These are phyloP conservation scores for Acrobasis consociella DNA, from an alignment of 2,888 invertebrate genomes.

Conservation along the genomic window DNA sequence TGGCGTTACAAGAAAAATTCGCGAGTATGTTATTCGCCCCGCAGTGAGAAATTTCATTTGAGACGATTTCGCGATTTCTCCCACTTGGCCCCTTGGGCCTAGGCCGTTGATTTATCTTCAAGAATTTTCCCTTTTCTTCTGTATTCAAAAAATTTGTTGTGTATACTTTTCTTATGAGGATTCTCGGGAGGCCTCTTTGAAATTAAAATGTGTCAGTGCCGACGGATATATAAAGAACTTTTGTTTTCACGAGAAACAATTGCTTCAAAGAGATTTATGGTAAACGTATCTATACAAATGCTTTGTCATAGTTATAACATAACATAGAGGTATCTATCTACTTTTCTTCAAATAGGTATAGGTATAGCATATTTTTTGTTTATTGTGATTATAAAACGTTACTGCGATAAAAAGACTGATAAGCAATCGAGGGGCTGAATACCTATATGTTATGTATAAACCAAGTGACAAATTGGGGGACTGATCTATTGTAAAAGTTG, in stretches of 20 bases:
- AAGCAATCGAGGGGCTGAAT: too few species aligned
- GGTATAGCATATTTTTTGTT: too few species aligned
- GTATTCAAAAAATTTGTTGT: slow-evolving; percentile 38
- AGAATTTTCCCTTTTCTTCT: slow-evolving; percentile 52
- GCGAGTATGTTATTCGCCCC: slow-evolving; percentile 59
- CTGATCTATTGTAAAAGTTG: too few species aligned
- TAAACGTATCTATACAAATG: background rate
- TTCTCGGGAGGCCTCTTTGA: slow-evolving; percentile 13
- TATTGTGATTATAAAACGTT: too few species aligned
- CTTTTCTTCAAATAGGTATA: too few species aligned
- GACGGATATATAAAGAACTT: background rate
- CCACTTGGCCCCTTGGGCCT: slow-evolving; percentile 59
- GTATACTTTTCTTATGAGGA: slow-evolving; percentile 21
- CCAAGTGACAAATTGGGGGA: too few species aligned
- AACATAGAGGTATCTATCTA: background rate
- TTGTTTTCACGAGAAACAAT: background rate
- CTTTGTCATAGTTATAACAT: background rate
- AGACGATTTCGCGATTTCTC: slow-evolving; percentile 74
- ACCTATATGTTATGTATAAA: too few species aligned
- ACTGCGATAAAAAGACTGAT: too few species aligned
- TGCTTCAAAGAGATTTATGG: background rate
- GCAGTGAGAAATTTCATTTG: slow-evolving; percentile 79
- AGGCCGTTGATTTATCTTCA: slow-evolving; percentile 69
- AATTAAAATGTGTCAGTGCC: slow-evolving; percentile 16
- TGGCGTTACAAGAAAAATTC: slow-evolving; percentile 36